Conservation (phyloP, 2,113 vertebrate species). For the Cairina moschata region DNA sequence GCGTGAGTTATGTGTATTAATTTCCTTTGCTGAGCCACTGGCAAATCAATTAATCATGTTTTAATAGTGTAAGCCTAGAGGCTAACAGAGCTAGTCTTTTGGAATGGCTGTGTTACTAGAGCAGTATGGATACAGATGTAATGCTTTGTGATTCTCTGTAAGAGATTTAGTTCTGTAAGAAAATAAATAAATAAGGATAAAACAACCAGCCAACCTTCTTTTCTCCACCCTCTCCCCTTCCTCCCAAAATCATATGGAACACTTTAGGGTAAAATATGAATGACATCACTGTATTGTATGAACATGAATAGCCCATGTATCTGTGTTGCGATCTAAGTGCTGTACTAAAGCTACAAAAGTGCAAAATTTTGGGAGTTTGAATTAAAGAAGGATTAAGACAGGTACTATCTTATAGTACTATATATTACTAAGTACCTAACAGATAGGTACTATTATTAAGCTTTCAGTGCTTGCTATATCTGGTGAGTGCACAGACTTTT, state of each 20-base stretch:
- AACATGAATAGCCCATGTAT: not conserved
- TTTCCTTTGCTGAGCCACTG: slow-evolving; percentile 15
- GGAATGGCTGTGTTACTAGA: not conserved
- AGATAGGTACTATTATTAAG: not conserved
- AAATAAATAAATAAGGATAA: not conserved
- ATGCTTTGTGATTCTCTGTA: not conserved
- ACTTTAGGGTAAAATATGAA: not conserved
- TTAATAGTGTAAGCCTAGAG: slow-evolving; percentile 12
- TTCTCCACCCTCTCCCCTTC: not conserved
- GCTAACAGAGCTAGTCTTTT: not conserved
- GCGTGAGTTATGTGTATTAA: slow-evolving; percentile 16
- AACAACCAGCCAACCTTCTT: not conserved
- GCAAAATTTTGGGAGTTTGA: not conserved
- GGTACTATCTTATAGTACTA: not conserved
- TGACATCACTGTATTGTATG: not conserved
- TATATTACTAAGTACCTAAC: no score
- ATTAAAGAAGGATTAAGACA: slow-evolving; percentile 24
- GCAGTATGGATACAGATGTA: not conserved
- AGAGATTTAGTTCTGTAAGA: not conserved
- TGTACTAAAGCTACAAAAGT: not conserved
- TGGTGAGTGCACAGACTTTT: not conserved
- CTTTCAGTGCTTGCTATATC: not conserved
- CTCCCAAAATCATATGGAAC: not conserved
- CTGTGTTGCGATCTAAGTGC: not conserved
- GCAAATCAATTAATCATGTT: slow-evolving; percentile 59